Base-by-base conservation (phyloP, 2,888 invertebrate species). In the Epinotia brunnichana region DNA sequence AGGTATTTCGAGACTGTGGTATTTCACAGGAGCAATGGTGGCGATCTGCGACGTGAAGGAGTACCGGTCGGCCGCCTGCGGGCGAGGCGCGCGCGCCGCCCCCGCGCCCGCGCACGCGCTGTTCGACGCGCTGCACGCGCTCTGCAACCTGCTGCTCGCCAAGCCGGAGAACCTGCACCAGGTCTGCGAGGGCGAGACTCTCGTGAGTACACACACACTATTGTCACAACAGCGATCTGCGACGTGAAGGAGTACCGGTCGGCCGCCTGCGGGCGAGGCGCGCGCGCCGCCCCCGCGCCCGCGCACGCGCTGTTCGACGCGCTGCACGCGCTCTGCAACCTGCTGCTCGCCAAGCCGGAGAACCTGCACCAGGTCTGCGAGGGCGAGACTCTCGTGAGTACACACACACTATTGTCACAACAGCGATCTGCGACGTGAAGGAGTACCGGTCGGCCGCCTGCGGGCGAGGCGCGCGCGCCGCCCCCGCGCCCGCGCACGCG, bases 11-110 rank as follows among this genome's bases (percentile, higher is more conserved):
- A n/a, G n/a, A n/a, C n/a, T n/a, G n/a, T n/a, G n/a, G n/a, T n/a
- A n/a, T n/a, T n/a, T n/a, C n/a, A 2, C 86, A 96, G 97, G 99
- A 70, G 99, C 99, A 0, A 98, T 99, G 97, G 96, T 98, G 86
- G 98, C 98, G 2, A 98, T 99, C 80, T 99, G 99, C 90, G 99
- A 99, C 94, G 97, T 99, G 79, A 99, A 99, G 83, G 99, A 99
- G 89, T 99, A 99, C 89, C 95, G 99, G 21, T 97, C 97, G 79
- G 97, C 97, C 84, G 96, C 96, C n/a, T 96, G 97, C 84, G 92
- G 93, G 2, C 83, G 91, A 3, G 88, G 85, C 0, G 74, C 79
- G 0, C 81, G 86, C 19, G 83, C 91, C 0, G 95, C 96, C 62
- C 96, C 98, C 10, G 94, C 96, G 2, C 91, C 98, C 66, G 96